Evolutionary conservation across 30 jellyfish, hydroid and myxozoan genomes (phyloP).

Genomic region (Chrysaora quinquecirrha): DNA sequence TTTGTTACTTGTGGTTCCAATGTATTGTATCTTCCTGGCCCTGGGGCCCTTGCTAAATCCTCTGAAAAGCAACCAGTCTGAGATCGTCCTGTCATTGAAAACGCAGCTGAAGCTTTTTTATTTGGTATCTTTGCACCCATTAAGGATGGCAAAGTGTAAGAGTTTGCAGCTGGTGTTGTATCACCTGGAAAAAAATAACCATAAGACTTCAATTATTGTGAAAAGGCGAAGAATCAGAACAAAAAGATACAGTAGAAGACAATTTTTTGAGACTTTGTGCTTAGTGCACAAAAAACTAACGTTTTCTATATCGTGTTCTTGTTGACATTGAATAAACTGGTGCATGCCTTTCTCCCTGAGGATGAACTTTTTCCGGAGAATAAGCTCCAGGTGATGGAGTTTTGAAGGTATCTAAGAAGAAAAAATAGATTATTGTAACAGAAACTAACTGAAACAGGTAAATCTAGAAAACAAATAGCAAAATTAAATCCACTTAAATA

Average conservation of each 20-base stretch:
- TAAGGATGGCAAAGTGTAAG: conserved; percentile 88
- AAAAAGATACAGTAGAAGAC: too few species aligned
- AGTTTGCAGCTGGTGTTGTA: conserved; percentile 95
- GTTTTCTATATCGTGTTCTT: conserved; percentile 94
- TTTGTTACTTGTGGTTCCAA: conserved; percentile 82
- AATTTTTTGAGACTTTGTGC: too few species aligned
- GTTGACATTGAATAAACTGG: conserved; percentile 96
- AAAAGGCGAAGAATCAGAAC: too few species aligned
- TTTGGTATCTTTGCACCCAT: conserved; percentile 91
- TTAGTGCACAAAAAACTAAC: conserved; percentile 59
- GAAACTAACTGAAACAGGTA: background rate
- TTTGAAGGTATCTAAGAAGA: conserved; percentile 79
- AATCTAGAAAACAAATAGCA: too few species aligned
- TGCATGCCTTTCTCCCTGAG: conserved; percentile 99
- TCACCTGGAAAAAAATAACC: conserved; percentile 91
- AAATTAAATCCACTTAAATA: too few species aligned
- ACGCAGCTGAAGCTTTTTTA: conserved; percentile 98
- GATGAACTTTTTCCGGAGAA: conserved; percentile 98
- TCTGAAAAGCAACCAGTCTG: conserved; percentile 98
- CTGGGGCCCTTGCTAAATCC: conserved; percentile 99
- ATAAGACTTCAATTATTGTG: too few species aligned
- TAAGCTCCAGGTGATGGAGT: conserved; percentile 99
- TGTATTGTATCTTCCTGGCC: conserved; percentile 94
- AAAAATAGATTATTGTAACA: conserved; percentile 3
- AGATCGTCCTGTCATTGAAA: conserved; percentile 98